Evolutionary conservation across 2,113 vertebrate species (phyloP).

Genomic region (Phycodurus eques): DNA sequence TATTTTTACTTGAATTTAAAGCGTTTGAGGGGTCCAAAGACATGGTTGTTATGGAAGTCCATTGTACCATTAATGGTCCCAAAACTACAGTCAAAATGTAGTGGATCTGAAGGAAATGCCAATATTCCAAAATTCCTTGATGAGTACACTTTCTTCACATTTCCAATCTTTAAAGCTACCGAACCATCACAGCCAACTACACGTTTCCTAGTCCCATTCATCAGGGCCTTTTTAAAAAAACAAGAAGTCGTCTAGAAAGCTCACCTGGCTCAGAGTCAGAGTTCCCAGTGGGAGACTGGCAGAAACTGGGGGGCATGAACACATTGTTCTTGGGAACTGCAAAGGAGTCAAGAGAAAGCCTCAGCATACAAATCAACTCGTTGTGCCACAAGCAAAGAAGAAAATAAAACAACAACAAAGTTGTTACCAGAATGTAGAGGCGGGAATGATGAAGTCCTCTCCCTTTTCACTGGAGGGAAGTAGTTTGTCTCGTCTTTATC

Average conservation of each 20-base stretch:
- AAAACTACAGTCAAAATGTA: no score
- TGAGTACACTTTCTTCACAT: no score
- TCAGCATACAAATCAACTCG: slow-evolving; percentile 60
- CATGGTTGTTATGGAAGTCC: no score
- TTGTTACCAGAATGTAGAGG: slow-evolving; percentile 89
- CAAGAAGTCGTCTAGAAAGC: slow-evolving; percentile 24
- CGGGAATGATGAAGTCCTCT: slow-evolving; percentile 91
- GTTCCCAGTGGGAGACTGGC: slow-evolving; percentile 88
- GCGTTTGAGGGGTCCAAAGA: no score
- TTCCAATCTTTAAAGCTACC: no score
- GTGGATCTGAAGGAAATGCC: no score
- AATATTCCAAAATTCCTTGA: no score
- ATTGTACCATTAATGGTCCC: no score
- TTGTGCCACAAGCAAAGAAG: slow-evolving; percentile 34
- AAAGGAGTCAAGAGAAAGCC: slow-evolving; percentile 46
- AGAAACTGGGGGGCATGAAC: slow-evolving; percentile 94
- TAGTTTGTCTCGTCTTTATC: slow-evolving; percentile 91
- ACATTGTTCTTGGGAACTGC: slow-evolving; percentile 95
- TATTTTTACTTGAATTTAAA: no score
- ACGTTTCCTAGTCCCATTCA: neutral
- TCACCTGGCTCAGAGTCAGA: slow-evolving; percentile 94
- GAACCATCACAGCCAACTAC: no score
- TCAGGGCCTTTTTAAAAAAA: neutral
- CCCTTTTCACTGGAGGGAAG: slow-evolving; percentile 91
- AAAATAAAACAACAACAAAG: slow-evolving; percentile 15